Base-by-base conservation (phyloP, 2,113 vertebrate species). In the Microcebus ravelobensis region DNA sequence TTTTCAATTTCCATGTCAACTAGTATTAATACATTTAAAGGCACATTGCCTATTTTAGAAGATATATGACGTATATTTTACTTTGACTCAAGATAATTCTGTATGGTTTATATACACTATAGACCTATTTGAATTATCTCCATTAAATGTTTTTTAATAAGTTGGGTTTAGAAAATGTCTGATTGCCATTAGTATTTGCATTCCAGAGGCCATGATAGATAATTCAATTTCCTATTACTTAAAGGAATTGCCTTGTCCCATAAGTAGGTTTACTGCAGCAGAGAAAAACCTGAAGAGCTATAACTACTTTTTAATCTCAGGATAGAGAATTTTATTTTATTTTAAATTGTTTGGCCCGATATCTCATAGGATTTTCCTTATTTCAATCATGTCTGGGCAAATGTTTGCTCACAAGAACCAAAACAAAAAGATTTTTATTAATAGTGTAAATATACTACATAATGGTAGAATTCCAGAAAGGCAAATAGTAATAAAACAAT, bases 1-100 rank as follows among this genome's bases (percentile, higher is more conserved):
- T 96, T 96, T 95, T 93, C 59, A 95, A 85, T 96, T 96, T 73
- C 34, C 48, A 79, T 76, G 91, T 95, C 91, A 96, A 92, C 27
- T 85, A 87, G 39, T 90, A 94, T 48, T 84, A 90, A 96, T 74
- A 84, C 5, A 70, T 55, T 97, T 97, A 92, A 95, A 95, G 61
- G 21, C 3, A 85, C 5, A 77, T 73, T 48, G 8, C 34, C 45
- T 63, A 57, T 90, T 96, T 95, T 48, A 67, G 21, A 80, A 84
- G 25, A 83, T 83, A 13, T 34, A 27, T 50, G 14, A 25, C 27
- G 68, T 31, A 61, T 14, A 85, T 61, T 88, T 84, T 86, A 48
- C 20, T 68, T 80, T 95, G 29, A 89, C 42, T 94, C 73, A 90
- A 65, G 36, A 74, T 57, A 86, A 0, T 57, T 76, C 14, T 50